Evolutionary conservation across 2,113 vertebrate genomes (phyloP), one percentile per base, ranked within the genome.

Genomic region (Rhea americana): DNA sequence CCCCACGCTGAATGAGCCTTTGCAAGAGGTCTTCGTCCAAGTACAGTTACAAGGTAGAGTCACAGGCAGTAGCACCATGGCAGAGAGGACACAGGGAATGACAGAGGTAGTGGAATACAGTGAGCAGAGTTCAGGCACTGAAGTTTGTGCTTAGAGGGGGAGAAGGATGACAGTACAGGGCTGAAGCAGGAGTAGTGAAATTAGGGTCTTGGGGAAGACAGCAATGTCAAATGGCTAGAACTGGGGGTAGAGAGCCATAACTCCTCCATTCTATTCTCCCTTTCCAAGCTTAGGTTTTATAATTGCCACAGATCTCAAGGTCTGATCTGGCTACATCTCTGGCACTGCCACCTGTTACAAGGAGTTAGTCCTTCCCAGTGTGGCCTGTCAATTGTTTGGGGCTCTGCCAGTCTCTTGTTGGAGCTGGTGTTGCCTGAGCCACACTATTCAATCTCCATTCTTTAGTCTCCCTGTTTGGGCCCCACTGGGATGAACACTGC

Each of bases 381-480:
- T 35, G 62, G 16, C 37, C 62, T 16, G 18, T 41, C 22, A 25
- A 13, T 43, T n/a, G 18, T 41, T 35, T 16, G 39, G 50, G 70
- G 63, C 61, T 83, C 62, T 56, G 56, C 35, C 55, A 30, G 19
- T 22, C 48, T 70, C 39, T 68, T 58, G 56, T 13, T 53, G 73
- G 78, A 73, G 32, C 30, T 79, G 62, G 26, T 56, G 55, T 20
- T 53, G 16, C 45, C 88, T 84, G 68, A 76, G 56, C 63, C 75
- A 68, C 63, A 75, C n/a, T 2, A 2, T 16, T 83, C 37, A 53
- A 25, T 85, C 32, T 89, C 76, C 2, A 0, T 73, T 22, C 20
- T 68, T 37, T 68, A 91, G 93, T 63, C 35, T 89, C 85, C 26
- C 48, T 8, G 47, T 94, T 89, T 41, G 89, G 89, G 17, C 55